A percentile compares a stretch with the other conserved stretches of the same genome.
Conservation (phyloP, 2,888 invertebrate genomes). For the Noctua fimbriata region DNA sequence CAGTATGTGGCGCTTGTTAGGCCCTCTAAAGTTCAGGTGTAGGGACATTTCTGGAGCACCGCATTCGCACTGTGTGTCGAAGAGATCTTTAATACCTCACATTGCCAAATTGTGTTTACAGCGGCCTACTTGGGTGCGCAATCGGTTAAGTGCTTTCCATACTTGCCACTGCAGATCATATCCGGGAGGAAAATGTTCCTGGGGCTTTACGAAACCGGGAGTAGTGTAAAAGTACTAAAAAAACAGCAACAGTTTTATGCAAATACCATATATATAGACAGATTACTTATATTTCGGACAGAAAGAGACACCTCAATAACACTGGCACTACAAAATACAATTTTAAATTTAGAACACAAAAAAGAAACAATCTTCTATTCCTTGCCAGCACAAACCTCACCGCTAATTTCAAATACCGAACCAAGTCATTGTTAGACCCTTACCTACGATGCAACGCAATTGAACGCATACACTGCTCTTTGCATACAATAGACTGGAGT, state of each 20-base stretch:
- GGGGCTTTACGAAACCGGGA: no score
- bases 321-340: not conserved
- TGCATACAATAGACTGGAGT: slow-evolving; percentile 17
- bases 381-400: slow-evolving; percentile 7
- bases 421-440: slow-evolving; percentile 28
- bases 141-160: not conserved
- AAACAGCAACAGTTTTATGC: no score
- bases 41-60: not conserved
- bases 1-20: not conserved
- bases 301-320: not conserved
- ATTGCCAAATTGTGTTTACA: no score
- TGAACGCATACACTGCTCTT: slow-evolving; percentile 26
- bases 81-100: no score
- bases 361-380: not conserved
- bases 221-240: no score
- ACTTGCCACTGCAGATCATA: not conserved
- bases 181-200: not conserved
- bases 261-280: not conserved
- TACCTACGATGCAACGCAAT: slow-evolving; percentile 34
- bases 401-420: slow-evolving; percentile 27
- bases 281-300: not conserved
- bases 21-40: not conserved
- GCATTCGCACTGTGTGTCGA: no score
- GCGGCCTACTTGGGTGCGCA: no score
- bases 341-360: slow-evolving; percentile 10